phyloP scores from a whole-genome alignment of 1,140 invertebrate species.

The Drosophila rhopaloa region DNA sequence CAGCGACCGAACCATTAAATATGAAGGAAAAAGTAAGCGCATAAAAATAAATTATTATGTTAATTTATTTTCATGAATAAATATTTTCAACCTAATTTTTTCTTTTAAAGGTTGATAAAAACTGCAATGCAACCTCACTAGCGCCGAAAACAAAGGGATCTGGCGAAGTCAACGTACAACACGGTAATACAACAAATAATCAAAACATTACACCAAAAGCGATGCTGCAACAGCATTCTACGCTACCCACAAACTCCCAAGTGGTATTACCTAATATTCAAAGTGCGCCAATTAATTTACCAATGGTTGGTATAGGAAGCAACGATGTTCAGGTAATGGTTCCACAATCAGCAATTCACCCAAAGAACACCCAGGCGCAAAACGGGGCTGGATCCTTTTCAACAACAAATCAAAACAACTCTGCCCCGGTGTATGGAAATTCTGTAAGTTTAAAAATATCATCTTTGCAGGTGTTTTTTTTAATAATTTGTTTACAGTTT shows the following conservation, averaged over 20 bases:
- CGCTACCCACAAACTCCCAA: slow-evolving; percentile 33
- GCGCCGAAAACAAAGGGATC: slow-evolving; percentile 43
- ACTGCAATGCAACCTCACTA: slow-evolving; percentile 89
- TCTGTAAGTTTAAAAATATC: slow-evolving; percentile 10
- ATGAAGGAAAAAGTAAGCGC: slow-evolving; percentile 76
- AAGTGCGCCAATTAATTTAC: slow-evolving; percentile 53
- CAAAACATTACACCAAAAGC: slow-evolving; percentile 60
- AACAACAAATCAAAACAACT: slow-evolving; percentile 62
- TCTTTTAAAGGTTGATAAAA: slow-evolving; percentile 86
- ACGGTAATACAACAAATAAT: slow-evolving; percentile 48
- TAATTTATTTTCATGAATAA: neutral
- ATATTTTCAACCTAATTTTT: neutral
- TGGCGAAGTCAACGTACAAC: slow-evolving; percentile 47
- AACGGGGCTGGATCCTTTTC: slow-evolving; percentile 21
- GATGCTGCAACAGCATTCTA: slow-evolving; percentile 18
- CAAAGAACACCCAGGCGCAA: slow-evolving; percentile 32
- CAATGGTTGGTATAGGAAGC: slow-evolving; percentile 21
- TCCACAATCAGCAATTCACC: slow-evolving; percentile 26
- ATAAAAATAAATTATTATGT: neutral
- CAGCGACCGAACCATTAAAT: slow-evolving; percentile 77
- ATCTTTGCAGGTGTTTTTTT: neutral
- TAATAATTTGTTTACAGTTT: slow-evolving; percentile 43
- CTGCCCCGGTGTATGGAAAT: slow-evolving; percentile 67
- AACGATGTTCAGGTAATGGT: slow-evolving; percentile 32
- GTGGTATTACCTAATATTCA: slow-evolving; percentile 39